Evolutionary conservation across 2,113 vertebrate species (phyloP), one percentile per base, ranked within the genome.

Genomic region (Hippocampus barbouri): DNA sequence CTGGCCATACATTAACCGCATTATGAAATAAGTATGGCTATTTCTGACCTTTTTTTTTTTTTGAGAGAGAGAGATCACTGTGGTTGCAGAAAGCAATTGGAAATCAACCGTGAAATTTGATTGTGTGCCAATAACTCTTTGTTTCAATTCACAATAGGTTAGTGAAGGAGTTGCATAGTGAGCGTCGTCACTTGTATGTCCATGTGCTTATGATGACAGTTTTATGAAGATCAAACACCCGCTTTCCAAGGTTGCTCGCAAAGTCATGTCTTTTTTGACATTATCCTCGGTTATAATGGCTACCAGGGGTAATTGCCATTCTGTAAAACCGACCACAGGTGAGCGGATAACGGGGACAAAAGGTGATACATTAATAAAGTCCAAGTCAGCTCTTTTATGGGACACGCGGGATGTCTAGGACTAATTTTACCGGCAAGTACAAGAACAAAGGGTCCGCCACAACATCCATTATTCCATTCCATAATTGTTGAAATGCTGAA

Each of bases 231-330:
- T 88, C 75, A 82, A 85, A 79, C 69, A 70, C 74, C 61, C 12
- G 57, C 77, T 90, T 87, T 84, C 47, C 84, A 88, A 92, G 89
- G 91, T 90, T 89, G 88, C 68, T 71, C 70, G 66, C 45, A 88
- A 78, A 79, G 72, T 82, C 71, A 49, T 69, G 30, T 71, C 74
- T 72, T 56, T 72, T 63, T 63, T 72, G 79, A 72, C 79, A 76
- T 68, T 60, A 40, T 57, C 43, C 45, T 45, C 57, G 73, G 69
- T 62, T 70, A 49, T 84, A 76, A 78, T 79, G 66, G 65, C 78
- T 72, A 69, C 83, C 45, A 23, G 18, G 15, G 49, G 68, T 81
- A 88, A 89, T 87, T 86, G 70, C 68, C 74, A 73, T 75, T 70
- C 70, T 81, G 71, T 81, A 76, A 64, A 80, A 75, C n/a, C 76